phyloP scores from a whole-genome alignment of 1,140 invertebrate genomes.

The Macrocentrus cingulum region DNA sequence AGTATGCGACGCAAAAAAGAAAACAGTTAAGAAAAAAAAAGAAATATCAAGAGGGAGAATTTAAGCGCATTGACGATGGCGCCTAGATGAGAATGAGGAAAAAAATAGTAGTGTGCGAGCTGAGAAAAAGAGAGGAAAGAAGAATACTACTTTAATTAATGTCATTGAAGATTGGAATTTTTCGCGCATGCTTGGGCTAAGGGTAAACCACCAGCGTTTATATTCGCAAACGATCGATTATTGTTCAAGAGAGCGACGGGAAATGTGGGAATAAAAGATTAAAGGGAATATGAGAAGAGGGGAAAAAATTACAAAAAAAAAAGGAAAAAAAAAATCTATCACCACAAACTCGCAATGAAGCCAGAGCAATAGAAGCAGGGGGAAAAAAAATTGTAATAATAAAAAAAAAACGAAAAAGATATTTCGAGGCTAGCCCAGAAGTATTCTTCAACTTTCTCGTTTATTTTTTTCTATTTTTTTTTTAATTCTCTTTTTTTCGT shows the following conservation, averaged over 20 bases:
- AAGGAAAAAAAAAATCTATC: constrained; percentile 3
- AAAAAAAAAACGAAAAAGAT: no score
- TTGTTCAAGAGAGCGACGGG: not conserved
- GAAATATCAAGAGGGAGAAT: not conserved
- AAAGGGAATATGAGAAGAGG: not conserved
- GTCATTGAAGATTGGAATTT: not conserved
- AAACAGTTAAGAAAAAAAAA: not conserved
- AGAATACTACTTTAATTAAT: constrained; percentile 12
- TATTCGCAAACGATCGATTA: constrained; percentile 8
- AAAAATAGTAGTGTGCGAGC: no score
- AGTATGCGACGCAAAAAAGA: not conserved
- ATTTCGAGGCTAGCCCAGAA: not conserved
- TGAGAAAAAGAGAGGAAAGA: no score
- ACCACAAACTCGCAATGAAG: no score
- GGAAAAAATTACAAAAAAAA: not conserved
- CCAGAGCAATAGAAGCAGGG: not conserved
- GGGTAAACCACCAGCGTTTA: constrained; percentile 3
- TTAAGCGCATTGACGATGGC: not conserved
- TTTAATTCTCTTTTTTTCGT: constrained; percentile 6
- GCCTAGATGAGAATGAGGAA: not conserved
- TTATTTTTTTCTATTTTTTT: no score
- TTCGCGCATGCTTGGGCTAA: constrained; percentile 20
- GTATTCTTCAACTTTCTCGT: no score
- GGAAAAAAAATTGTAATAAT: not conserved
- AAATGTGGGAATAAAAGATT: not conserved